These are phyloP conservation scores for Synergus gifuensis DNA, from an alignment of 2,888 invertebrate species.

Conservation along the genomic window DNA sequence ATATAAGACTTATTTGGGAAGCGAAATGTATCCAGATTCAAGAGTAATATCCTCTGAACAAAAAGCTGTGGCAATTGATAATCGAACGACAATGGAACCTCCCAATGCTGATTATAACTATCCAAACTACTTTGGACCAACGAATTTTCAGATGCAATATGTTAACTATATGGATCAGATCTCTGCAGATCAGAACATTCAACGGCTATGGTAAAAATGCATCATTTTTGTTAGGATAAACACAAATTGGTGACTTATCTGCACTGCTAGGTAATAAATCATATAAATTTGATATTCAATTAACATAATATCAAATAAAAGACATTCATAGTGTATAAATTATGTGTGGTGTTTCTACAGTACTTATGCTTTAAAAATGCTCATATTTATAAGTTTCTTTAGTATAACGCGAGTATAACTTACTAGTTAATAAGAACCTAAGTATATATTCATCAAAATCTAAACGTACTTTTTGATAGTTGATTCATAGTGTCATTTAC, in stretches of 20 bases:
- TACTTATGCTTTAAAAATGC: constrained; percentile 32
- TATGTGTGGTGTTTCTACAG: constrained; percentile 19
- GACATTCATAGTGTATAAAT: background rate
- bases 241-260: background rate
- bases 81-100: constrained; percentile 63
- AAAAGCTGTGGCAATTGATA: constrained; percentile 60
- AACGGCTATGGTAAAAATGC: constrained; percentile 70
- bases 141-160: constrained; percentile 73
- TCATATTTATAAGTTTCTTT: background rate
- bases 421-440: background rate
- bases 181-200: constrained; percentile 70
- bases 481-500: background rate
- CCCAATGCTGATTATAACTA: constrained; percentile 67
- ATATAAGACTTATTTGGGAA: constrained; percentile 59
- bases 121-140: constrained; percentile 66
- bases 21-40: constrained; percentile 63
- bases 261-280: background rate
- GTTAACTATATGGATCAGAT: constrained; percentile 72
- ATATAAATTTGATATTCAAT: background rate
- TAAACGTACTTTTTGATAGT: background rate
- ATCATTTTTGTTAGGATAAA: background rate
- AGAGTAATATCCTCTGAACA: constrained; percentile 57
- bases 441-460: background rate
- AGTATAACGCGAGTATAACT: background rate
- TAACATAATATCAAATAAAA: background rate